Base-by-base conservation (phyloP, 2,113 vertebrate genomes). In the Pygoscelis antarcticus region DNA sequence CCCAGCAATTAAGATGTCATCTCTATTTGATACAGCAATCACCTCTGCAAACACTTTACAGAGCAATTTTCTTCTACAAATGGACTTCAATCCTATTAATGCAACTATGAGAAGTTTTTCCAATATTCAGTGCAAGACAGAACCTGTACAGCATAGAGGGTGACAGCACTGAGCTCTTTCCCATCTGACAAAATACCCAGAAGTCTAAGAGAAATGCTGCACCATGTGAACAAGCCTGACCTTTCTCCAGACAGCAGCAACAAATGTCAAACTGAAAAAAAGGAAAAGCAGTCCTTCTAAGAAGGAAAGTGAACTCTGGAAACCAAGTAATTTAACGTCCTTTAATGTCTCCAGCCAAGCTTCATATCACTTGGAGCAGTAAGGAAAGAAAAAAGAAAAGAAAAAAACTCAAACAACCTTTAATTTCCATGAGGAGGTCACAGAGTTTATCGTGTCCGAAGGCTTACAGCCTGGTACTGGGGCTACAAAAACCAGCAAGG, bases 401-500 rank as follows among this genome's bases (percentile, higher is more conserved):
- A 30, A 70, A 71, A 70, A 80, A 93, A 86, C 82, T 69, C 74
- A 95, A 97, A 90, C 82, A 16, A 69, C 34, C 83, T 97, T 95
- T 94, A 70, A 91, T 96, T 95, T 54, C 60, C 32, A 66, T 8
- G 51, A 79, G 70, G 70, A 93, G 91, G 87, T 96, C 89, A 95
- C 49, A 87, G 74, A 87, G 91, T 93, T 97, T 93, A 87, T 91
- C 47, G 23, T 8, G 58, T 90, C 93, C 78, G 90, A 97, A 97
- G 93, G 58, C 84, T 77, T 83, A 70, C 58, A 94, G 91, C 54
- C 84, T 93, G 75, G 51, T 77, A 47, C 42, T 2, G 40, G n/a
- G 78, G 60, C 78, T 88, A 87, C 42, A 80, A 68, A 96, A 96
- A 22, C 1, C 74, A 83, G 89, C 87, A 85, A 91, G 87, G 68